Conservation (phyloP, 1,140 invertebrate species). For the Apocrypta bakeri region DNA sequence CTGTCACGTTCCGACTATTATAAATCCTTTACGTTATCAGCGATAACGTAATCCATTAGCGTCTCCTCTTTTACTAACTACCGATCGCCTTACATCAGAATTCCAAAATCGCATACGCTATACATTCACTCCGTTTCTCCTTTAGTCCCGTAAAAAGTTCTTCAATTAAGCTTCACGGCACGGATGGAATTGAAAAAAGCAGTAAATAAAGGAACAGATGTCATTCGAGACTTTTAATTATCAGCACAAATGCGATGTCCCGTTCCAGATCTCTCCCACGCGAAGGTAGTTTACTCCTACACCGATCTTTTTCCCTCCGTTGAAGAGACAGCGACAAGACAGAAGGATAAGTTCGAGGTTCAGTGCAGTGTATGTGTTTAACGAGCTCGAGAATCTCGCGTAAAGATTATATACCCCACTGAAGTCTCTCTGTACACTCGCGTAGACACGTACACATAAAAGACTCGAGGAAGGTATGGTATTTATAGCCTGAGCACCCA, state of each 20-base stretch:
- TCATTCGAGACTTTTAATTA: conserved; percentile 37
- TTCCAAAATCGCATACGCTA: neutral
- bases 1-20: neutral
- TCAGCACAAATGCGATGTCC: neutral
- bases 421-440: neutral
- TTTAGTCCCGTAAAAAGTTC: neutral
- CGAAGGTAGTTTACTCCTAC: conserved; percentile 3
- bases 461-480: conserved; percentile 31
- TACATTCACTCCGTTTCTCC: neutral
- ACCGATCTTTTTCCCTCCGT: neutral
- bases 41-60: conserved; percentile 2
- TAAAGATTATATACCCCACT: neutral
- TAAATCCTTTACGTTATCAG: neutral
- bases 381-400: neutral
- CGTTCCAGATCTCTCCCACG: conserved; percentile 6
- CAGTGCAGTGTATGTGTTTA: neutral
- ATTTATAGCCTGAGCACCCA: conserved; percentile 63
- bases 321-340: conserved; percentile 49
- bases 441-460: too few species aligned
- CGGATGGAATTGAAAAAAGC: too few species aligned
- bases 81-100: neutral
- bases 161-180: neutral
- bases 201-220: too few species aligned
- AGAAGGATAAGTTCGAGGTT: conserved; percentile 44
- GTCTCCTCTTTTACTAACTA: neutral